phyloP scores from a whole-genome alignment of 2,113 vertebrate species.

The Nycticorax nycticorax region DNA sequence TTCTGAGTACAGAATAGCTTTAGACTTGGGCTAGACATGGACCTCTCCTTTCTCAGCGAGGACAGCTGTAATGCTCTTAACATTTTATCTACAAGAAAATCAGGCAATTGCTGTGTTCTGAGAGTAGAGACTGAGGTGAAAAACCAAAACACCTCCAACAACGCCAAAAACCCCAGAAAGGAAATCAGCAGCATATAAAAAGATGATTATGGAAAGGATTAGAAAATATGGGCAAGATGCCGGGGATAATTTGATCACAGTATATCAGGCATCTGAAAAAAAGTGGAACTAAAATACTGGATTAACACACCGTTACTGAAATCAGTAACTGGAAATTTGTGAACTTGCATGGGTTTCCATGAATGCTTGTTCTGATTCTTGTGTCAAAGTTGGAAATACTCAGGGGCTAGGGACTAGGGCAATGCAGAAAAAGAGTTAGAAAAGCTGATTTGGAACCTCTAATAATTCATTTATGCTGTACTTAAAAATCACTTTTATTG shows the following conservation, averaged over 20 bases:
- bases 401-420: background rate
- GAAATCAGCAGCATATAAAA: background rate
- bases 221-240: background rate
- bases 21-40: background rate
- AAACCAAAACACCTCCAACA: background rate
- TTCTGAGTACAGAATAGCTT: background rate
- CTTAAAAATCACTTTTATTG: background rate
- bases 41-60: background rate
- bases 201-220: background rate
- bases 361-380: background rate
- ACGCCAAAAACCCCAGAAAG: rapidly evolving
- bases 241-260: background rate
- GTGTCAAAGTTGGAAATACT: background rate
- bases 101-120: background rate
- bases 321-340: background rate
- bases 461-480: background rate
- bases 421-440: background rate
- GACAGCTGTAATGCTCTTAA: background rate
- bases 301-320: background rate
- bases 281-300: background rate
- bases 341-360: background rate
- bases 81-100: background rate
- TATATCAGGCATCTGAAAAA: background rate
- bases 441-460: background rate
- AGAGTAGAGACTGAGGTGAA: background rate